These are phyloP conservation scores for Polymixis flavicincta DNA, from an alignment of 2,888 invertebrate species.

Conservation along the genomic window DNA sequence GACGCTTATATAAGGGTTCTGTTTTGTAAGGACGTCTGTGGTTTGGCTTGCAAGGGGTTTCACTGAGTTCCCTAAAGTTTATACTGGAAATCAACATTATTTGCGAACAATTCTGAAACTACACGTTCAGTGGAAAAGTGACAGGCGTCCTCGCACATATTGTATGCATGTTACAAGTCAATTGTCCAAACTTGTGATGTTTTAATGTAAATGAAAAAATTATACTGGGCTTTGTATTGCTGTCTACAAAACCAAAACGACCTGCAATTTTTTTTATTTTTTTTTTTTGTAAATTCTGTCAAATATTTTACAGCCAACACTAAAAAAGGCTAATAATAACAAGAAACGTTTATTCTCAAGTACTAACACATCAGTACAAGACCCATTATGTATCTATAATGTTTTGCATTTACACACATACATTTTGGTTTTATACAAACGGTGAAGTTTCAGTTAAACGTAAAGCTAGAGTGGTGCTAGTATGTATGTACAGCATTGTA, in stretches of 20 bases:
- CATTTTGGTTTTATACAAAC: slow-evolving; percentile 61
- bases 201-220: slow-evolving; percentile 56
- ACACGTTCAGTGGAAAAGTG: not conserved
- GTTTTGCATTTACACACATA: slow-evolving; percentile 76
- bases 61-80: not conserved
- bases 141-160: slow-evolving; percentile 34
- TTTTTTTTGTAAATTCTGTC: not conserved
- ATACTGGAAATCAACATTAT: not conserved
- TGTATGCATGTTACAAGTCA: slow-evolving; percentile 66
- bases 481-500: slow-evolving; percentile 70
- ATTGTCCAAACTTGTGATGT: slow-evolving; percentile 70
- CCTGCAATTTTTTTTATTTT: too few species aligned
- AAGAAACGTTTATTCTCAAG: not conserved
- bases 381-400: slow-evolving; percentile 37
- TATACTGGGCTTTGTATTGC: slow-evolving; percentile 46
- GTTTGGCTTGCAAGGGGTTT: not conserved
- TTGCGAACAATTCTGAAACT: not conserved
- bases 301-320: not conserved
- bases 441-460: slow-evolving; percentile 69
- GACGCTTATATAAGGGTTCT: slow-evolving; percentile 55
- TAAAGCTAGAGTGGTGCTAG: slow-evolving; percentile 80
- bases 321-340: too few species aligned
- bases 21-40: slow-evolving; percentile 55
- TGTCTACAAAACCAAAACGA: slow-evolving; percentile 2
- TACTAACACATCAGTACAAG: slow-evolving; percentile 37